Base-by-base conservation (phyloP, 2,113 vertebrate genomes). In the Paratilapia polleni region DNA sequence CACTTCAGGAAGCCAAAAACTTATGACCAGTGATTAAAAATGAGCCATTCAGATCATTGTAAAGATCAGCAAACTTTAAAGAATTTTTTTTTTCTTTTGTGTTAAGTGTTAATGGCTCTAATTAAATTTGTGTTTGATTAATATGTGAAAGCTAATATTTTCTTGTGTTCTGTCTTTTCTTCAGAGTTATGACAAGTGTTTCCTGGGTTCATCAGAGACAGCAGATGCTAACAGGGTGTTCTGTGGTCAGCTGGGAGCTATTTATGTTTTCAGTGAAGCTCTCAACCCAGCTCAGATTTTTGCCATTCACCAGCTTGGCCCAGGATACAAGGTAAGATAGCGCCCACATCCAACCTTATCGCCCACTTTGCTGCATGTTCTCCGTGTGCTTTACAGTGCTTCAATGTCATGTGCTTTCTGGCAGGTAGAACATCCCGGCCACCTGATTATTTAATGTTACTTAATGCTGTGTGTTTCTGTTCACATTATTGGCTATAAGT, bases 111-210 rank as follows among this genome's bases (percentile, higher is more conserved):
- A 9, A 74, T 49, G 19, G 20, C 15, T 49, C 41, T 52, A 43
- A 73, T 73, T 73, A 73, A 10, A 70, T 70, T 70, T 70, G 17
- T 54, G 47, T 31, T 73, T 54, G 47, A 34, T 73, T 73, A 57
- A 54, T 54, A 19, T 73, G 19, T 34, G 19, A 54, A 73, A 34
- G 47, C 4, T 73, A 54, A 73, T 28, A 31, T 54, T 31, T 47
- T 38, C 28, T 2, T 41, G 26, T 68, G 7, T 62, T n/a, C 52
- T 47, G 56, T 38, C 64, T 49, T 56, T 13, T 43, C 91, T 91
- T n/a, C 93, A 99, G 98, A 99, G 98, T 91, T 99, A 99, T 87
- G 98, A 99, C 94, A 99, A 99, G 95, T 99, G 98, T 95, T 99
- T 99, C 95, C 97, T 99, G 93, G 98, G 98, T 81, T 99, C 98